Percentiles rank a stretch among this genome's conserved stretches.
phyloP scores from a whole-genome alignment of 2,113 vertebrate genomes.

The Daphoenositta chrysoptera region DNA sequence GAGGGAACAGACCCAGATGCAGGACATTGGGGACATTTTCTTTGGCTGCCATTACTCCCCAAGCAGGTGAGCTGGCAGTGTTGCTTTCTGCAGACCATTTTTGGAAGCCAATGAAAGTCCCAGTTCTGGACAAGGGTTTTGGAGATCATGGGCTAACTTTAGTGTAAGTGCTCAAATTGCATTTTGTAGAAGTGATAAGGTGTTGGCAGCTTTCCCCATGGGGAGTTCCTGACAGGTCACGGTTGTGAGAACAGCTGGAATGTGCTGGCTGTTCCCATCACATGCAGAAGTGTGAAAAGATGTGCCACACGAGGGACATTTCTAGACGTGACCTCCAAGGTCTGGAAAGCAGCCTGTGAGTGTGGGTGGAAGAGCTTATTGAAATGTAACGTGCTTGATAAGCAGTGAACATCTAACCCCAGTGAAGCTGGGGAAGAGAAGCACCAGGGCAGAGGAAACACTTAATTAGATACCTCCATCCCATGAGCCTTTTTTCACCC shows the following conservation, averaged over 20 bases:
- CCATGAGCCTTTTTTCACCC: neutral
- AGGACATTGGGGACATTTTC: neutral
- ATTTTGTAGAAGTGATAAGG: neutral
- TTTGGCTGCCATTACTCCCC: neutral
- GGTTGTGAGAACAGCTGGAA: neutral
- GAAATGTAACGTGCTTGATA: neutral
- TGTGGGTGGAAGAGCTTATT: neutral
- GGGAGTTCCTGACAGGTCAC: neutral
- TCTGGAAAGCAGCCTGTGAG: neutral
- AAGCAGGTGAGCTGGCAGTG: neutral
- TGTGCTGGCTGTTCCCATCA: neutral
- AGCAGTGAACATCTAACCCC: neutral
- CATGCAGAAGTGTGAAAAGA: neutral
- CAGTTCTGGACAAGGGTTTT: neutral
- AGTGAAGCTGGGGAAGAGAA: neutral
- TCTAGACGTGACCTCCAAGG: neutral
- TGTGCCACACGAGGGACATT: neutral
- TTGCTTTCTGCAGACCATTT: neutral
- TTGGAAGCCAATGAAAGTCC: neutral
- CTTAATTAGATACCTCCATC: neutral
- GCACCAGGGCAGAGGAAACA: neutral
- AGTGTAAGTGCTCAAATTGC: neutral
- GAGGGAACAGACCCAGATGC: neutral
- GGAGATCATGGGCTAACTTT: neutral
- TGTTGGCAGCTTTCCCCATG: neutral